Base-by-base conservation (phyloP, 2,888 invertebrate genomes). In the Cheilosia impressa region DNA sequence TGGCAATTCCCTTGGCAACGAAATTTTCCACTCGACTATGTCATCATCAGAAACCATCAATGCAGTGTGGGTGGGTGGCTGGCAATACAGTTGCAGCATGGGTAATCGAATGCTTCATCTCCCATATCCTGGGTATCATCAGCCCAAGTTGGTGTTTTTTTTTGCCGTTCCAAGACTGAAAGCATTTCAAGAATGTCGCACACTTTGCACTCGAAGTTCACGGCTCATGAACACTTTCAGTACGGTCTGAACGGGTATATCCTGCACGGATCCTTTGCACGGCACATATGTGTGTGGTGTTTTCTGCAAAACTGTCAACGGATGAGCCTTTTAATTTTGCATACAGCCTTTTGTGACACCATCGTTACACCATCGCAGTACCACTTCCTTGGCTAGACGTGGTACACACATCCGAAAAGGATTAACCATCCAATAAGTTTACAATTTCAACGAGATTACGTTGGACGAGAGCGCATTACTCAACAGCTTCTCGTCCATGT, bases 371-470 rank as follows among this genome's bases (percentile, higher is more conserved):
- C 45, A 13, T 58, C 10, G 10, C 45, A 3, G 22, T 10, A 13
- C 9, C 13, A 7, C 50, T 4, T n/a, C 38, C 22, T 43, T n/a
- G 69, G 69, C 76, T 71, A 81, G 76, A 82, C 76, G 43, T 19
- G 10, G 52, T 24, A 50, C 10, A 34, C 60, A 47, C 31, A 78
- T 69, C 58, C 47, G 24, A 85, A 85, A 72, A 58, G 81, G 81
- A 85, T 85, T 81, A 85, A 85, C 81, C 77, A 77, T 77, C 72
- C 72, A 81, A 85, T 85, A 85, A 85, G 85, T 81, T 85, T 85
- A 85, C 81, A 85, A 85, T 85, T 81, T 85, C 85, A 81, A 76
- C 66, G 72, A 73, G 81, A 77, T 81, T 76, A 81, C 85, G 55
- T 60, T 65, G 45, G 73, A 69, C 69, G 53, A 55, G 53, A 55